Evolutionary conservation across 2,797 vertebrate genomes (phyloP).

Genomic region (Benthosema pterotum): DNA sequence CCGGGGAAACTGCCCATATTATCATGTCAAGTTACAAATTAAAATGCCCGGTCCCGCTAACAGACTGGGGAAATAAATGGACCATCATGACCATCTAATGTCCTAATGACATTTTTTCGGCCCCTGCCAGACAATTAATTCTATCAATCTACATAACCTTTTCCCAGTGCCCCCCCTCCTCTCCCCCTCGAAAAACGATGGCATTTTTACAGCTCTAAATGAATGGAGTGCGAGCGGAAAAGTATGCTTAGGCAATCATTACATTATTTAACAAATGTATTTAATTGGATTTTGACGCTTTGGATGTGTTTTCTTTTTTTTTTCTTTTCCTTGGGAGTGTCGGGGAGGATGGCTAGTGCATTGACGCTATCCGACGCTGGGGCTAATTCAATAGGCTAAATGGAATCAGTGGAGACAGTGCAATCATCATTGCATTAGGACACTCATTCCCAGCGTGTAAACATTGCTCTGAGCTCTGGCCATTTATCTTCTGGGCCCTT

Average conservation of each 20-base stretch:
- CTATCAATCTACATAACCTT: constrained; percentile 85
- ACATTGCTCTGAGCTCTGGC: constrained; percentile 75
- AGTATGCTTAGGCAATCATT: constrained; percentile 81
- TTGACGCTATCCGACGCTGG: constrained; percentile 68
- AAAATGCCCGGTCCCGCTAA: constrained; percentile 78
- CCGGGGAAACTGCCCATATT: constrained; percentile 72
- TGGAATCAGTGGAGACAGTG: constrained; percentile 82
- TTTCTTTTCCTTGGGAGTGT: constrained; percentile 64
- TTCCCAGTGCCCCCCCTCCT: constrained; percentile 62
- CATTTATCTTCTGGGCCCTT: constrained; percentile 66
- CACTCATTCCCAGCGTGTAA: constrained; percentile 75
- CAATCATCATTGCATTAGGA: constrained; percentile 82
- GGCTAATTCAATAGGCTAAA: constrained; percentile 85
- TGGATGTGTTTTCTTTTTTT: constrained; percentile 57
- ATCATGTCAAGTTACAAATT: constrained; percentile 86
- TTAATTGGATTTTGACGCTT: constrained; percentile 83
- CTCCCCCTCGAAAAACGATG: constrained; percentile 65
- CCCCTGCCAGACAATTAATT: constrained; percentile 83
- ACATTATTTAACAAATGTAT: constrained; percentile 83
- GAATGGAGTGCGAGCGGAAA: constrained; percentile 76
- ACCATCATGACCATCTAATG: constrained; percentile 81
- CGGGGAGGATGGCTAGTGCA: constrained; percentile 52
- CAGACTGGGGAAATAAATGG: constrained; percentile 77
- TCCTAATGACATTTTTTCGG: constrained; percentile 82
- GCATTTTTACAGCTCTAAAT: constrained; percentile 80